Evolutionary conservation across 2,888 invertebrate genomes (phyloP), one percentile per base, ranked within the genome.

Genomic region (Drosophila borborema): DNA sequence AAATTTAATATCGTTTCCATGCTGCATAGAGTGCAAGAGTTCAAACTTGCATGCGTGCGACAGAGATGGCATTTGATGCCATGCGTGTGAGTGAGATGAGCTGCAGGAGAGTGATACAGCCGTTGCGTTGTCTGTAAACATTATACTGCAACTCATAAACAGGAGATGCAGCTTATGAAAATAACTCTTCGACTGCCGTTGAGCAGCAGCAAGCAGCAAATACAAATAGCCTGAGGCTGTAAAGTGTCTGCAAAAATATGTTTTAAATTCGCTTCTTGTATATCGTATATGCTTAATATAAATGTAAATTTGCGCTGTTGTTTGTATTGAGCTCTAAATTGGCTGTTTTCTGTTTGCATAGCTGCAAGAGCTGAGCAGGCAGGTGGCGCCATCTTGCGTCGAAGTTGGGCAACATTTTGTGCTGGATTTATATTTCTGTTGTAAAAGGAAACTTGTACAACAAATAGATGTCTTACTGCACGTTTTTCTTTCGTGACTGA

Each of bases 401-500:
- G 18, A 48, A 77, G 56, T 20, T 54, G 20, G 54, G 49, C 67
- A 58, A 75, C 66, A 40, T 48, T 78, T 78, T 58, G 58, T 48
- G 36, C 38, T 6, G 1, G 74, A 38, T 54, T 72, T 56, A 46
- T 18, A 18, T 40, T 45, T 71, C 18, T 20, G 16, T n/a, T 41
- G 16, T n/a, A 23, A 14, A 38, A 18, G 40, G 16, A 40, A 18
- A 64, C 28, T 43, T 41, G 16, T 8, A 10, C 23, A 31, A 49
- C 46, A 34, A 18, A 23, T 48, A n/a, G 45, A 68, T 61, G 56
- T n/a, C 41, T 36, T 36, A 10, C 12, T 36, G 36, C 3, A 41
- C 41, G 38, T 40, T 9, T 31, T 41, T 54, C 43, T 59, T 45
- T 46, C 67, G 66, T 77, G 80, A 66, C 65, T 62, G 81, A 67